Evolutionary conservation across 2,113 vertebrate genomes (phyloP).

Genomic region (Dissostichus mawsoni): DNA sequence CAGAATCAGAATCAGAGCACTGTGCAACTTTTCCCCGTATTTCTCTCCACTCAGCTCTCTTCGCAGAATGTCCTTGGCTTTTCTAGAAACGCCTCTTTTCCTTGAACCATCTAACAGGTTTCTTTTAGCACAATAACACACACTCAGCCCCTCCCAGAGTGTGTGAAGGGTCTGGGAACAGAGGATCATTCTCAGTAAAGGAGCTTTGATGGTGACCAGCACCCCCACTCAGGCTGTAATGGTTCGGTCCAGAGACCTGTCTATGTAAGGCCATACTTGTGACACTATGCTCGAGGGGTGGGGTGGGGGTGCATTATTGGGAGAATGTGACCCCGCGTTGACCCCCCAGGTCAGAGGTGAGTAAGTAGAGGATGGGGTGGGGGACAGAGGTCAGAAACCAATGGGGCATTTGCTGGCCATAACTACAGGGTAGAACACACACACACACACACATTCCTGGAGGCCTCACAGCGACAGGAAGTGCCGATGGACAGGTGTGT

Average conservation of each 20-base stretch:
- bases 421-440: neutral
- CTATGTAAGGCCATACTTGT: slow-evolving; percentile 53
- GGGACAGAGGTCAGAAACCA: slow-evolving; percentile 1
- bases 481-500: slow-evolving; percentile 3
- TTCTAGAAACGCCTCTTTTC: slow-evolving; percentile 42
- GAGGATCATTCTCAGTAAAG: slow-evolving; percentile 23
- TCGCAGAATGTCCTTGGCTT: slow-evolving; percentile 50
- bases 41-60: slow-evolving; percentile 36
- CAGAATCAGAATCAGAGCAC: no score
- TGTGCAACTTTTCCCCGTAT: slow-evolving; percentile 28
- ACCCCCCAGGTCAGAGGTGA: slow-evolving; percentile 21
- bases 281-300: slow-evolving; percentile 8
- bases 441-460: neutral
- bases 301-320: slow-evolving; percentile 19
- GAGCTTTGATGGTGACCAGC: slow-evolving; percentile 15
- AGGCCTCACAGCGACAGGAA: slow-evolving; percentile 16
- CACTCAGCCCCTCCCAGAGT: slow-evolving; percentile 20
- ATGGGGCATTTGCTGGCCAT: slow-evolving; percentile 8
- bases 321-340: no score
- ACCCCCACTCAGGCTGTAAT: neutral
- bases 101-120: slow-evolving; percentile 48
- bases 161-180: slow-evolving; percentile 35
- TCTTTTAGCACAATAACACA: neutral
- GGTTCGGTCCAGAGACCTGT: slow-evolving; percentile 36
- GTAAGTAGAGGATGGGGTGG: slow-evolving; percentile 10